Conservation (phyloP, 2,888 invertebrate genomes). For the Microplitis manilae region DNA sequence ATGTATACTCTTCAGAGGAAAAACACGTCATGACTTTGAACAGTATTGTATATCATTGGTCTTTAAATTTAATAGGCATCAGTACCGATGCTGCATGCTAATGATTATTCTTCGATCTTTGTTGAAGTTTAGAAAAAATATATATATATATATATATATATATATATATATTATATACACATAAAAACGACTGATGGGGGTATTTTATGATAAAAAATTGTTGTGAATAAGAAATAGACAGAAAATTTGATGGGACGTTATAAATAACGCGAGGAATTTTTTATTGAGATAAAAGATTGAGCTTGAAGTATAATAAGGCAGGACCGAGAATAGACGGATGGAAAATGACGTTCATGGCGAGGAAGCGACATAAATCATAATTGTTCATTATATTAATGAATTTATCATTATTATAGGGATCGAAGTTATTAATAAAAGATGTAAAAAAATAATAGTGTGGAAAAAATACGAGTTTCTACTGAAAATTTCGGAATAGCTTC, state of each 20-base stretch:
- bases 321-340: conserved; percentile 43
- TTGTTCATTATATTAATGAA: conserved; percentile 49
- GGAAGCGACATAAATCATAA: conserved; percentile 50
- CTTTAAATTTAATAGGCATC: not conserved
- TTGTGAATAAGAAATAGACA: not conserved
- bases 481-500: too few relatives aligned
- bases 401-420: conserved; percentile 27
- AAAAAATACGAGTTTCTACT: too few relatives aligned
- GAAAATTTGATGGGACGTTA: not conserved
- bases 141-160: too few relatives aligned
- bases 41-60: conserved; percentile 12
- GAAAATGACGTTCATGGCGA: conserved; percentile 48
- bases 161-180: too few relatives aligned
- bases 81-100: not conserved
- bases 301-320: conserved; percentile 47
- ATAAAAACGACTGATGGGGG: not conserved
- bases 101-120: not conserved
- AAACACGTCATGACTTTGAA: conserved; percentile 7
- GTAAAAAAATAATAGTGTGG: too few relatives aligned
- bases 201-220: not conserved
- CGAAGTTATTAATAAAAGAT: not conserved
- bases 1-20: not conserved
- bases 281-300: conserved; percentile 2
- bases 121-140: not conserved
- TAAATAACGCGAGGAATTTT: conserved; percentile 28